These are phyloP conservation scores for Tragopan temminckii DNA, from an alignment of 2,797 vertebrate genomes.

Conservation along the genomic window DNA sequence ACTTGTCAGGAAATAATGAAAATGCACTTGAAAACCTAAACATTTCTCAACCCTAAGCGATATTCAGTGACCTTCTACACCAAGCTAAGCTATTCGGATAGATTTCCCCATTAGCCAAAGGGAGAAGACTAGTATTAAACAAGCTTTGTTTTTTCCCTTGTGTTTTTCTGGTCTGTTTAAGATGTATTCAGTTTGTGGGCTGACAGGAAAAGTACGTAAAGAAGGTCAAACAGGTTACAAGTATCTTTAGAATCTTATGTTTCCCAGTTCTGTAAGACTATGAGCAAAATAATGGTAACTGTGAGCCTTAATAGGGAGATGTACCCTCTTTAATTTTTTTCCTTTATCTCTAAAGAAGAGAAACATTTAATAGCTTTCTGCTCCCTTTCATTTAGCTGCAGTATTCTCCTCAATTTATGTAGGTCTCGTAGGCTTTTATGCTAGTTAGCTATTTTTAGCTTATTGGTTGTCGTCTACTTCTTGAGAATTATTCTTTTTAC, in stretches of 20 bases:
- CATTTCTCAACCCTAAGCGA: not conserved
- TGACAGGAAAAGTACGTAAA: not conserved
- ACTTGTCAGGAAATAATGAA: not conserved
- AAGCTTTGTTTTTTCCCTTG: not conserved
- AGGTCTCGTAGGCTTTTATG: not conserved
- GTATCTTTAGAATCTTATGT: not conserved
- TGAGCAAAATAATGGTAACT: not conserved
- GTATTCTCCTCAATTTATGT: conserved; percentile 18
- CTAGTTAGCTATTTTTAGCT: conserved; percentile 27
- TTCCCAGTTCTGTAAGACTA: not conserved
- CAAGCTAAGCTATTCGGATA: not conserved
- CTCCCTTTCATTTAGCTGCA: not conserved
- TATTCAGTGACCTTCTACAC: not conserved
- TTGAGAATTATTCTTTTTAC: conserved; percentile 14
- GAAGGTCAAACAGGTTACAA: conserved; percentile 2
- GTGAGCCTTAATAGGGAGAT: not conserved
- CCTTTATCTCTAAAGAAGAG: not conserved
- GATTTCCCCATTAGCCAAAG: not conserved
- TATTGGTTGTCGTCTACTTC: not conserved
- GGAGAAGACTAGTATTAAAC: not conserved
- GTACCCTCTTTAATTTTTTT: not conserved
- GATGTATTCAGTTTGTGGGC: not conserved
- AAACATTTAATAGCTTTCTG: conserved; percentile 7
- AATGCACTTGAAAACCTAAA: not conserved
- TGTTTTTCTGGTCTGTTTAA: not conserved